A percentile compares a stretch with the other conserved stretches of the same genome.
Evolutionary conservation across 2,888 invertebrate genomes (phyloP).

Genomic region (Drosophila ezoana): DNA sequence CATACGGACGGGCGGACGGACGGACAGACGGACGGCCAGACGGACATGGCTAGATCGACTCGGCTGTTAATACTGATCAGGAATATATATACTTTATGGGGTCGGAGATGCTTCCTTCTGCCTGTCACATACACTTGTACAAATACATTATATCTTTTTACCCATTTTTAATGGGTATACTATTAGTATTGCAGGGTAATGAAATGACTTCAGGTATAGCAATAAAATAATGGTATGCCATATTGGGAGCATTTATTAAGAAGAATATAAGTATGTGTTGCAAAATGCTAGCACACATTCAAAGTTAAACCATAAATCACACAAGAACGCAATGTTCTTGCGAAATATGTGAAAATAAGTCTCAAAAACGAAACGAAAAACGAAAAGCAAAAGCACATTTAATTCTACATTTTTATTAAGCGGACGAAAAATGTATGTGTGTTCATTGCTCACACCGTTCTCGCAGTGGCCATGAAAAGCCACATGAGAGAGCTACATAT

Average conservation of each 20-base stretch:
- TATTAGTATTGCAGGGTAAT: too few species aligned
- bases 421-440: slow-evolving; percentile 35
- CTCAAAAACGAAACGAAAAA: slow-evolving; percentile 20
- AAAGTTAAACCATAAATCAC: slow-evolving; percentile 9
- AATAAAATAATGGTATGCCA: not conserved
- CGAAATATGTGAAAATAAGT: slow-evolving; percentile 7
- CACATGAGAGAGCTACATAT: slow-evolving; percentile 9
- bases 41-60: too few species aligned
- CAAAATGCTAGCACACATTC: not conserved
- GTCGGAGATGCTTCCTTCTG: too few species aligned
- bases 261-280: not conserved
- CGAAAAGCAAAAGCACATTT: slow-evolving; percentile 20
- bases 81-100: too few species aligned
- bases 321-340: slow-evolving; percentile 7
- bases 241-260: not conserved
- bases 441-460: slow-evolving; percentile 30
- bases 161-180: too few species aligned
- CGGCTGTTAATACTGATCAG: too few species aligned
- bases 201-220: not conserved
- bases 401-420: slow-evolving; percentile 53
- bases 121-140: too few species aligned
- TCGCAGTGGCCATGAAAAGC: slow-evolving; percentile 32
- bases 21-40: too few species aligned
- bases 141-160: too few species aligned
- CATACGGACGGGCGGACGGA: too few species aligned